phyloP scores from a whole-genome alignment of 2,888 invertebrate genomes.

The Dryobota labecula region DNA sequence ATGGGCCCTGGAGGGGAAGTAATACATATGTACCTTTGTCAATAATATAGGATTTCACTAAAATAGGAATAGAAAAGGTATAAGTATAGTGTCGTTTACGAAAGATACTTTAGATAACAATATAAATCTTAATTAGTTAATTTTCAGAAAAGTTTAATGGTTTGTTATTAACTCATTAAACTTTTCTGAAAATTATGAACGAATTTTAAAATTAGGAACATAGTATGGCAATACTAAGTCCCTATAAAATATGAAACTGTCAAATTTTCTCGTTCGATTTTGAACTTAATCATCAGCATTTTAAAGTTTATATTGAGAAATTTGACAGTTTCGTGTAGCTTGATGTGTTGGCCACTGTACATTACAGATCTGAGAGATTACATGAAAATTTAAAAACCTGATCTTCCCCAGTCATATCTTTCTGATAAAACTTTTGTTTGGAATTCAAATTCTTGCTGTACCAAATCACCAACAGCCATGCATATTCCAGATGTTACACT shows the following conservation, averaged over 20 bases:
- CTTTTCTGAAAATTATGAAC: no score
- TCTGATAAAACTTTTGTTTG: slow-evolving; percentile 77
- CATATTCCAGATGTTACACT: slow-evolving; percentile 94
- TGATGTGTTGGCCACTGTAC: no score
- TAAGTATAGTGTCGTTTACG: no score
- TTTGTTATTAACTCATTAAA: no score
- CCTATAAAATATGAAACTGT: no score
- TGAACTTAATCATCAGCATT: no score
- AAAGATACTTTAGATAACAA: slow-evolving; percentile 22
- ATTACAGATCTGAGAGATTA: neutral
- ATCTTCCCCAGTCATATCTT: slow-evolving; percentile 91
- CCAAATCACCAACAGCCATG: slow-evolving; percentile 94
- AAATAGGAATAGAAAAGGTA: neutral
- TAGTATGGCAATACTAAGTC: no score
- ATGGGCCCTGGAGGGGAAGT: no score
- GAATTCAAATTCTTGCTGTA: slow-evolving; percentile 95
- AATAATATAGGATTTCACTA: neutral
- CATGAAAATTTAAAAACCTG: slow-evolving; percentile 79
- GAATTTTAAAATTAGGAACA: no score
- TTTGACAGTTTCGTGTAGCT: no score
- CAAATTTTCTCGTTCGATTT: no score
- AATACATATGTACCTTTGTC: no score
- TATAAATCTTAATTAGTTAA: neutral
- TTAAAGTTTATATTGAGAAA: slow-evolving; percentile 5
- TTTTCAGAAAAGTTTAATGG: neutral